Percentiles rank a stretch among this genome's conserved stretches.
Evolutionary conservation across 1,140 invertebrate species (phyloP).

Genomic region (Lucilia sericata): DNA sequence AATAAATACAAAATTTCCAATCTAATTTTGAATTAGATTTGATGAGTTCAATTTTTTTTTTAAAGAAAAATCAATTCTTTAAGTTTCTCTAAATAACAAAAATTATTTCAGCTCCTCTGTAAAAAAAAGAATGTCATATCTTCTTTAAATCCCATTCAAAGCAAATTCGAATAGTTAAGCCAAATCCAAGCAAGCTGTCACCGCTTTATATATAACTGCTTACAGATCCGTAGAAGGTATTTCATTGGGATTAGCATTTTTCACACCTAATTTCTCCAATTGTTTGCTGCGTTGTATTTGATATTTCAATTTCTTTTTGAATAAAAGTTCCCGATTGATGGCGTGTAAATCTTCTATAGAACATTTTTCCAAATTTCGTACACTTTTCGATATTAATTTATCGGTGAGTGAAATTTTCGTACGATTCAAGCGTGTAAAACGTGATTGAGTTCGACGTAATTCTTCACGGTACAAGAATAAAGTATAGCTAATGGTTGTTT

Average conservation of each 20-base stretch:
- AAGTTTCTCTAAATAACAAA: too few relatives aligned
- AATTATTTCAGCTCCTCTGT: too few relatives aligned
- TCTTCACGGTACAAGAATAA: neutral
- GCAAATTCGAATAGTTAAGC: too few relatives aligned
- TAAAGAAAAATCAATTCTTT: too few relatives aligned
- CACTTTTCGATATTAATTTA: conserved; percentile 55
- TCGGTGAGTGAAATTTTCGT: conserved; percentile 62
- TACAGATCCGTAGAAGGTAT: neutral
- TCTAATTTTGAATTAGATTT: too few relatives aligned
- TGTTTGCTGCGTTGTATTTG: neutral
- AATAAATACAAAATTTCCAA: too few relatives aligned
- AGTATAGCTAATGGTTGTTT: neutral
- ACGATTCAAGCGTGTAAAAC: conserved; percentile 55
- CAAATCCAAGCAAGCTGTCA: too few relatives aligned
- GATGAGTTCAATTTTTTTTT: too few relatives aligned
- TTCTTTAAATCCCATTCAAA: too few relatives aligned
- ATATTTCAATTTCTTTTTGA: conserved; percentile 56
- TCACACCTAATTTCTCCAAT: conserved; percentile 55
- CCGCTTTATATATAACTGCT: neutral
- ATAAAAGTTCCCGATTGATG: conserved; percentile 59
- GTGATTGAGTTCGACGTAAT: neutral
- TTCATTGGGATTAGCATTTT: conserved; percentile 43
- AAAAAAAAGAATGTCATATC: too few relatives aligned
- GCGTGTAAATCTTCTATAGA: conserved; percentile 56
- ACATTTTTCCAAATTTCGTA: conserved; percentile 56